Percentiles rank a stretch among this genome's conserved stretches.
phyloP scores from a whole-genome alignment of 1,140 invertebrate genomes.

The Dendrolimus kikuchii region DNA sequence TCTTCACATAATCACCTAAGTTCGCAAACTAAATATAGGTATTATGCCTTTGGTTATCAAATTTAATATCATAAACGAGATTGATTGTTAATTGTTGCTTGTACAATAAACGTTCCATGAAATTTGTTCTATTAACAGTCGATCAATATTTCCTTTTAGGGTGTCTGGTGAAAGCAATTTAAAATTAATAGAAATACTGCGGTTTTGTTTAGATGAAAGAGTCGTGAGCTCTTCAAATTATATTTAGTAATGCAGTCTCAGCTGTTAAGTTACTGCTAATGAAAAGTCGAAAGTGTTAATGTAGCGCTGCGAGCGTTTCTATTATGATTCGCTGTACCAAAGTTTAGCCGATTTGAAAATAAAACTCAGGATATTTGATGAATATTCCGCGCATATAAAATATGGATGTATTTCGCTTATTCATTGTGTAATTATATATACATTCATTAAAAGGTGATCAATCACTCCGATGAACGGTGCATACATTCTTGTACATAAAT shows the following conservation, averaged over 20 bases:
- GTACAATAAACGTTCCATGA: constrained; percentile 9
- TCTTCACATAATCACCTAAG: constrained; percentile 13
- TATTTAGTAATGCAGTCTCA: constrained; percentile 14
- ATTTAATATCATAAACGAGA: constrained; percentile 10
- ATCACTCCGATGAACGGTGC: too few species aligned
- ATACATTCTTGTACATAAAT: too few species aligned
- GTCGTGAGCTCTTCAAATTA: constrained; percentile 12
- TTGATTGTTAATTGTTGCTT: constrained; percentile 28
- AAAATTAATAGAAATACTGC: not conserved
- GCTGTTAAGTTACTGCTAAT: constrained; percentile 52
- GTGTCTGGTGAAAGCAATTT: too few species aligned
- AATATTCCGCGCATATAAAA: too few species aligned
- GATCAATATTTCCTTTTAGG: too few species aligned
- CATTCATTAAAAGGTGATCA: too few species aligned
- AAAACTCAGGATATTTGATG: too few species aligned
- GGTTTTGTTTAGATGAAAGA: constrained; percentile 7
- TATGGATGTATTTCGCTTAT: too few species aligned
- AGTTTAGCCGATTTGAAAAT: too few species aligned
- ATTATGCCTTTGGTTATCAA: constrained; percentile 14
- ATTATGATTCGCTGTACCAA: too few species aligned
- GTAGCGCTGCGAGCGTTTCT: constrained; percentile 4
- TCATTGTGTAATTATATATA: too few species aligned
- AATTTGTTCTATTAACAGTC: too few species aligned
- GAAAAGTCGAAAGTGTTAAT: constrained; percentile 42
- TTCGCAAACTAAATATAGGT: constrained; percentile 13